Base-by-base conservation (phyloP, 2,113 vertebrate species). In the Caracal caracal region DNA sequence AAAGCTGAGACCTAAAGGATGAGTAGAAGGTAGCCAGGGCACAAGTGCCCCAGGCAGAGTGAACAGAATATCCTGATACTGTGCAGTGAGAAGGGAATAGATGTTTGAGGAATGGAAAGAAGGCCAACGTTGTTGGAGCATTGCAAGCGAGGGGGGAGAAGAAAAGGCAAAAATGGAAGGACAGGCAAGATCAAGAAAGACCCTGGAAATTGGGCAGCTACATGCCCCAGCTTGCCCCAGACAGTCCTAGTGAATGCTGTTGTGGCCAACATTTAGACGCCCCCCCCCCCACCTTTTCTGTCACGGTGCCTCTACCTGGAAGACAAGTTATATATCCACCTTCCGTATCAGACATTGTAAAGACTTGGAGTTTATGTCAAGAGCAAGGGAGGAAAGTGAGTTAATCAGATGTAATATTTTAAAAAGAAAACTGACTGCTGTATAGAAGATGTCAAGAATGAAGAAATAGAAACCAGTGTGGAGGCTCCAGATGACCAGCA, bases 141-240 rank as follows among this genome's bases (percentile, higher is more conserved):
- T 30, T 7, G 2, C 22, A 56, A 26, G 28, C 0, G 2, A 13
- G 2, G 0, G 16, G 22, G 47, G 5, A 24, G 63, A 30, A 47
- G 51, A 82, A 80, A 88, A 19, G 10, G 7, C 12, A 33, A 59
- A 66, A 10, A 24, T 19, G 15, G 40, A 22, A 78, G 87, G 40
- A 24, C 66, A 59, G 37, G 33, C 35, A 28, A 51, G 49, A 37
- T 49, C 6, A 88, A 3, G 9, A 22, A 66, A 75, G 56, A 17
- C 12, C 47, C 66, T 61, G 11, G n/a, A n/a, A 26, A 43, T 0
- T 80, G 17, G n/a, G 17, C 3, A 17, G 26, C 56, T 37, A 68
- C 37, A 33, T 7, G 3, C 6, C 71, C 35, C 51, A 5, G 3
- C 43, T 47, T 40, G 5, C 11, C 47, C 30, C 37, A n/a, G 35